Base-by-base conservation (phyloP, 1,140 invertebrate genomes). In the Lepidotrigona ventralis region DNA sequence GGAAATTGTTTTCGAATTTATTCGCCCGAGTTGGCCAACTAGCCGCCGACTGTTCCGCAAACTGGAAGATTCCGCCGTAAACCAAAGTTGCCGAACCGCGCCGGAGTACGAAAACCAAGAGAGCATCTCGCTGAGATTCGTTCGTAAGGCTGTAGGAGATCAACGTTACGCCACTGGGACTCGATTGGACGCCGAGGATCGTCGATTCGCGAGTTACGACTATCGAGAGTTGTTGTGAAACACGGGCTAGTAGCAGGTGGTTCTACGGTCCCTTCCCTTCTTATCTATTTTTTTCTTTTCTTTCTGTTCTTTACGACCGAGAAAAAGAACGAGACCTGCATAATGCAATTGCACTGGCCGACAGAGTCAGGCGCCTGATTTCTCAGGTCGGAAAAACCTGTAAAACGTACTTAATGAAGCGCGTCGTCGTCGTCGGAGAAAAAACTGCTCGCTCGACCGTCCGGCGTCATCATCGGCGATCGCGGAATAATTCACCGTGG, bases 181-280 rank as follows among this genome's bases (percentile, higher is more conserved):
- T 11, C 8, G 39, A 6, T 11, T 17, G 1, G 8, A 15, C 17
- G 53, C 17, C n/a, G 1, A 60, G 39, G 60, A 14, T 69, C 56
- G 70, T 69, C 54, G 85, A 29, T 80, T 76, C 71, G 66, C 77
- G 85, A 87, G 72, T 86, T 86, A 69, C 73, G 68, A 58, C 66
- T 60, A 33, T n/a, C 17, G n/a, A 53, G 8, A 53, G 72, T 73
- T 84, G 81, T 68, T 84, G 81, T 19, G 68, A 51, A 69, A 53
- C 33, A 53, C 33, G 19, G 33, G 8, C 76, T 46, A 39, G 63
- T 86, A 88, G 86, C 86, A 88, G 86, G 85, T 88, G 81, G 85
- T 84, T 86, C 85, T 63, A 17, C 81, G 64, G 80, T 86, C 58
- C 66, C 68, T 21, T 15, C 74, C 51, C n/a, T 51, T 26, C 54